phyloP scores from a whole-genome alignment of 2,797 vertebrate genomes.

The Holocentrus rufus region DNA sequence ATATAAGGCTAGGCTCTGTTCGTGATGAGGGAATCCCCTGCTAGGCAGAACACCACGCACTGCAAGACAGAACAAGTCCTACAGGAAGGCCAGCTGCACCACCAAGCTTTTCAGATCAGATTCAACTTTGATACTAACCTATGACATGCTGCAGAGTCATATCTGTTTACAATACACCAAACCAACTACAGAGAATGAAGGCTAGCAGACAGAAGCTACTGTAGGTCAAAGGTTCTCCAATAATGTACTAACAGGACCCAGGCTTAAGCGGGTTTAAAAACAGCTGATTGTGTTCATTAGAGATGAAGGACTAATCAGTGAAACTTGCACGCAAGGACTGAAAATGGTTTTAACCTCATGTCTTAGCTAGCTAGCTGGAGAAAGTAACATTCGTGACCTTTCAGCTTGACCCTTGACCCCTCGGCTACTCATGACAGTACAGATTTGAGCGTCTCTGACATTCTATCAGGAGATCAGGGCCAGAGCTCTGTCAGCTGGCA shows the following conservation, averaged over 20 bases:
- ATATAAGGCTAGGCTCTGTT: not conserved
- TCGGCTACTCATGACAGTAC: not conserved
- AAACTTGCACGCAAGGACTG: not conserved
- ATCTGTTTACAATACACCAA: not conserved
- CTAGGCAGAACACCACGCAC: not conserved
- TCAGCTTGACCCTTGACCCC: slow-evolving; percentile 9
- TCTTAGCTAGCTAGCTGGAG: not conserved
- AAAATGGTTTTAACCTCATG: not conserved
- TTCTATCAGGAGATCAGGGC: not conserved
- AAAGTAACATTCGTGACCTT: not conserved
- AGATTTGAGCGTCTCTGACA: not conserved
- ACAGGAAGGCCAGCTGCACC: not conserved
- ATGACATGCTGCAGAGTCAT: not conserved
- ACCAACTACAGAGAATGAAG: not conserved
- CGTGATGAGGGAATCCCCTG: slow-evolving; percentile 9
- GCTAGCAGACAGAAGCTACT: not conserved
- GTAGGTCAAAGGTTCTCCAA: no score
- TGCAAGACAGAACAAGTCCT: not conserved
- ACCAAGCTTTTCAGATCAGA: slow-evolving; percentile 4
- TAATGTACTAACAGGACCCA: not conserved
- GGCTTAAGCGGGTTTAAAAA: slow-evolving; percentile 11
- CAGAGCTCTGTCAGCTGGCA: not conserved
- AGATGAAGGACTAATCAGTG: slow-evolving; percentile 20
- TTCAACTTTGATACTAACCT: not conserved
- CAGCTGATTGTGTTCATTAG: slow-evolving; percentile 28